Evolutionary conservation across 92 coral and sea anemone genomes (phyloP).

Genomic region (Palythoa caribaeorum): DNA sequence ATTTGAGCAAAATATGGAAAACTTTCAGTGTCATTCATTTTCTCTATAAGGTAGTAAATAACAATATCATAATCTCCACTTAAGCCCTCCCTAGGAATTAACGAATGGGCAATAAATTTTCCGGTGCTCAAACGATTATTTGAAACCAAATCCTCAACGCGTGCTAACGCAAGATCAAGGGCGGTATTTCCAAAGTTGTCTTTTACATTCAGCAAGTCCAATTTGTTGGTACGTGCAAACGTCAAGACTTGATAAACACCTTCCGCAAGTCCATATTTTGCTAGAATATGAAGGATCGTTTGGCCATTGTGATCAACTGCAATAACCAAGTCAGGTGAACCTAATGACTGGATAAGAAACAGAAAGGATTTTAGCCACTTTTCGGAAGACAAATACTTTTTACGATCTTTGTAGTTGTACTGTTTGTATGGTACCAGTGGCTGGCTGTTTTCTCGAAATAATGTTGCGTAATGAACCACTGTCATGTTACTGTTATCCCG

Average conservation of each 20-base stretch:
- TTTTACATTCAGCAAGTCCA: neutral
- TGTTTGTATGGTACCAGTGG: neutral
- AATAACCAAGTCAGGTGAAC: neutral
- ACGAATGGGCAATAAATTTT: neutral
- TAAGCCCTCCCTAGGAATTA: neutral
- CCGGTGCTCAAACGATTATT: neutral
- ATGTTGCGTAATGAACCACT: neutral
- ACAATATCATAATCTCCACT: constrained; percentile 19
- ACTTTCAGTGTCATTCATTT: neutral
- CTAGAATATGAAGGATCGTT: constrained; percentile 1
- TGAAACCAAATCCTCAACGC: neutral
- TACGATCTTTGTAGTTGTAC: neutral
- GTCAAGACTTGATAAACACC: neutral
- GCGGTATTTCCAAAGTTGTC: constrained; percentile 22
- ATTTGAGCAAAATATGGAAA: constrained; percentile 15
- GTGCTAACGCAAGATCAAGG: constrained; percentile 18
- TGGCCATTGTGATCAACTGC: neutral
- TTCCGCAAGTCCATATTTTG: neutral
- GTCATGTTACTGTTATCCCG: constrained; percentile 12
- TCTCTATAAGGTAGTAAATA: neutral
- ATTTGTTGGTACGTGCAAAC: neutral
- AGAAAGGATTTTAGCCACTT: neutral
- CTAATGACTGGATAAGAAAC: neutral
- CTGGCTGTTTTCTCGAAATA: neutral
- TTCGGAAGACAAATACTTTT: neutral